These are phyloP conservation scores for Vidua macroura DNA, from an alignment of 2,113 vertebrate species.

Conservation along the genomic window DNA sequence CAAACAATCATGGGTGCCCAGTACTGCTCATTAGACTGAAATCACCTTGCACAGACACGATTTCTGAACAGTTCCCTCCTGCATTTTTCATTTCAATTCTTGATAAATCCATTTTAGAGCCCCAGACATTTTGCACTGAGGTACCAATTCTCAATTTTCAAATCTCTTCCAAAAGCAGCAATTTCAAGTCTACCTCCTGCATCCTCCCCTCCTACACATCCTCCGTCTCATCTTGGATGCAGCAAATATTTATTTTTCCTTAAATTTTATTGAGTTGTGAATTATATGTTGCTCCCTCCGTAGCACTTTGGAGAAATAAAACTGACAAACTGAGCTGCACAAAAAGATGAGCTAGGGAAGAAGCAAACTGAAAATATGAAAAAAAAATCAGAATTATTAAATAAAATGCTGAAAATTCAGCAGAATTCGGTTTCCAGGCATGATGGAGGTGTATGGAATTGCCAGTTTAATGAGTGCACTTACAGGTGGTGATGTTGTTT, in stretches of 20 bases:
- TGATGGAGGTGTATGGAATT: background rate
- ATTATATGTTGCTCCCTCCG: background rate
- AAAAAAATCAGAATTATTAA: background rate
- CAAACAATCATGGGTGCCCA: background rate
- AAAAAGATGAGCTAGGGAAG: background rate
- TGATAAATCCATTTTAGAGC: background rate
- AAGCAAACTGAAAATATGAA: background rate
- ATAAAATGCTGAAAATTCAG: background rate
- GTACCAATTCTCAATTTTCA: background rate
- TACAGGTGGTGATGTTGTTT: background rate
- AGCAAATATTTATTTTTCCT: constrained; percentile 11
- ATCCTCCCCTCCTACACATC: constrained; percentile 1
- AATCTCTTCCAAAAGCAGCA: constrained; percentile 4
- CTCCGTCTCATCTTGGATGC: background rate
- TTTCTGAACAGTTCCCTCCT: background rate
- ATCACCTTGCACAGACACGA: background rate
- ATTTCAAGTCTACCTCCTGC: background rate
- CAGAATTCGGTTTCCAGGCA: background rate
- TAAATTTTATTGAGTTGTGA: background rate
- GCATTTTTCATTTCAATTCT: background rate
- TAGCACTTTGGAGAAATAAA: constrained; percentile 32
- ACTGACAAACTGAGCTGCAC: background rate
- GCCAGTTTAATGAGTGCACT: background rate
- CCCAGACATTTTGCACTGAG: background rate
- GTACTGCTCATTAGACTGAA: background rate